Evolutionary conservation across 64 coral and sea anemone genomes (phyloP), one percentile per base, ranked within the genome.

Genomic region (Actinia tenebrosa): DNA sequence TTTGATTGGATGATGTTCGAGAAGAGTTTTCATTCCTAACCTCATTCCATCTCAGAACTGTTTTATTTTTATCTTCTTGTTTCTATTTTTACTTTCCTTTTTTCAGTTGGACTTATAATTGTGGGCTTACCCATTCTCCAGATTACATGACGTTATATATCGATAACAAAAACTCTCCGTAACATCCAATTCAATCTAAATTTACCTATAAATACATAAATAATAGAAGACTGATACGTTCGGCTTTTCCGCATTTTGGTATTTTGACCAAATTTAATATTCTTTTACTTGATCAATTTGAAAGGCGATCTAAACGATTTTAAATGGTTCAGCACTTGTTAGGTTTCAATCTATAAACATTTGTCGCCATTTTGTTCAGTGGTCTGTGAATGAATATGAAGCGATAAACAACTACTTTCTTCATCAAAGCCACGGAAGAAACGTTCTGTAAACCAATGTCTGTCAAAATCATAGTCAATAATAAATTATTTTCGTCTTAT

Each of bases 121-220:
- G 13, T 75, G n/a, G 69, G 26, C 69, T 27, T 42, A 7, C 26
- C 4, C 26, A 75, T 42, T 75, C 25, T 13, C 14, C 22, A 37
- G 69, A 75, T 43, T 42, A 75, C 69, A 75, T 75, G 69, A 75
- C 69, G 69, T 75, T 75, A 25, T 75, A 42, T 42, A 37, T 37
- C 30, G 30, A 37, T 75, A 27, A 75, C 42, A 75, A 75, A 75
- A 75, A 75, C 69, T 42, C 69, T 27, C 10, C 9, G 25, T 42
- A 75, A 27, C 69, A 75, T 75, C 69, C 69, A 75, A 75, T 75
- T 75, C 69, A 66, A 66, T 66, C 63, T 19, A 43, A 75, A 75
- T 43, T 30, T 75, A 10, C 11, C 69, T 75, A 27, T 25, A 75
- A 75, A 75, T 75, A 30, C 25, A 75, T 75, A 4, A 75, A 75